Conservation (phyloP, 2,797 vertebrate genomes). For the Myiotriccus ornatus region DNA sequence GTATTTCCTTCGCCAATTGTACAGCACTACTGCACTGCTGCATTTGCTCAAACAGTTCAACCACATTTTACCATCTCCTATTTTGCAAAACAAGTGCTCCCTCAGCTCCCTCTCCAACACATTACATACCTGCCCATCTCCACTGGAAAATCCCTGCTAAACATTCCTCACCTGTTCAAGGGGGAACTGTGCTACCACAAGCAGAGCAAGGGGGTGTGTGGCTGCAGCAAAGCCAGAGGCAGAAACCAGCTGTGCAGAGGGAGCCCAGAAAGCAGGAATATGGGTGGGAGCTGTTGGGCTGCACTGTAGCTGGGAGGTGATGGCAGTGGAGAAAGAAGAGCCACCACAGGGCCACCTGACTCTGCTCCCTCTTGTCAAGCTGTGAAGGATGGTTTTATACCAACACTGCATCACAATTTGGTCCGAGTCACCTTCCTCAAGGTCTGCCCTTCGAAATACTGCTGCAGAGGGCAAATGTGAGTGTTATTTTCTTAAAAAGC, state of each 20-base stretch:
- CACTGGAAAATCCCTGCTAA: background rate
- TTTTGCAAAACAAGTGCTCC: background rate
- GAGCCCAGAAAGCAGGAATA: background rate
- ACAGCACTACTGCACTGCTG: background rate
- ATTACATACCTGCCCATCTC: background rate
- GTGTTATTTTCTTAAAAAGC: background rate
- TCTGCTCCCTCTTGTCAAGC: fast-evolving
- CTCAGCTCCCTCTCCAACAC: background rate
- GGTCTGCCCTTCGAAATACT: background rate
- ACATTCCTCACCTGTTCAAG: background rate
- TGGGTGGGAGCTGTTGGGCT: background rate
- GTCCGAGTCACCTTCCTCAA: fast-evolving
- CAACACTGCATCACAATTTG: background rate
- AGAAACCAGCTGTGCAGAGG: fast-evolving
- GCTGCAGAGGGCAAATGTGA: background rate
- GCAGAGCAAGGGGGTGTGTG: fast-evolving
- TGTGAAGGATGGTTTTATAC: background rate
- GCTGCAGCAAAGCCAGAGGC: background rate
- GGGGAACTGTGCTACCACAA: background rate
- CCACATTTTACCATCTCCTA: background rate
- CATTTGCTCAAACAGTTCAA: background rate
- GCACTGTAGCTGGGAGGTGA: background rate
- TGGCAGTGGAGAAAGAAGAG: background rate
- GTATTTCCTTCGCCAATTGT: background rate
- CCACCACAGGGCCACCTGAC: background rate